Evolutionary conservation across 2,797 vertebrate genomes (phyloP), one percentile per base, ranked within the genome.

Genomic region (Semotilus atromaculatus): DNA sequence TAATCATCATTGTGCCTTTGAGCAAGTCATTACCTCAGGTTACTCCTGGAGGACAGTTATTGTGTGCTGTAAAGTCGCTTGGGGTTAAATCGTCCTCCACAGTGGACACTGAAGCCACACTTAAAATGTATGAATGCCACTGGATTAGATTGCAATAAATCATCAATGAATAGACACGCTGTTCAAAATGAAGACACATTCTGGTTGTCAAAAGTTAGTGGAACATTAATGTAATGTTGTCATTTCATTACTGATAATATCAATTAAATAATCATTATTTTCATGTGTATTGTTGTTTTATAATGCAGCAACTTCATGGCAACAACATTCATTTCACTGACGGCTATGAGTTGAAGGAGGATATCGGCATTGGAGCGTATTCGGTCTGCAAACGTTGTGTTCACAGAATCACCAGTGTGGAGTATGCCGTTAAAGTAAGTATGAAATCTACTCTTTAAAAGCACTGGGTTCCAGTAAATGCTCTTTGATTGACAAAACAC

Each of bases 361-460:
- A 99, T 90, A 94, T 98, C 2, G 96, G 96, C 51, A 92, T 96
- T 84, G 96, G 97, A 1, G 95, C 94, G 19, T 96, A 95, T 67
- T 97, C 96, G 0, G 94, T 97, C 85, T 96, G 96, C 93, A 97
- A 93, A 89, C 96, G 96, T 21, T 99, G 98, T 26, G 91, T 98
- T 72, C 98, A 99, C 88, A 97, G 96, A 92, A 93, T 97, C 26
- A 99, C 97, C 1, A 96, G 96, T 21, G 93, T 97, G 0, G 98
- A 99, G 88, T 99, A 97, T 77, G 97, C 97, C 5, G 97, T 98
- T 66, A 99, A 99, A 96, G 98, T 99, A 94, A 89, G 88, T 84
- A 18, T 53, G 11, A 23, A 48, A 78, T 48, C 26, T 62, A n/a
- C 5, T 64, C 38, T n/a, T 45, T 26, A 19, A 19, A 48, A 58